Evolutionary conservation across 2,888 invertebrate genomes (phyloP).

Genomic region (Spilosoma lubricipeda): DNA sequence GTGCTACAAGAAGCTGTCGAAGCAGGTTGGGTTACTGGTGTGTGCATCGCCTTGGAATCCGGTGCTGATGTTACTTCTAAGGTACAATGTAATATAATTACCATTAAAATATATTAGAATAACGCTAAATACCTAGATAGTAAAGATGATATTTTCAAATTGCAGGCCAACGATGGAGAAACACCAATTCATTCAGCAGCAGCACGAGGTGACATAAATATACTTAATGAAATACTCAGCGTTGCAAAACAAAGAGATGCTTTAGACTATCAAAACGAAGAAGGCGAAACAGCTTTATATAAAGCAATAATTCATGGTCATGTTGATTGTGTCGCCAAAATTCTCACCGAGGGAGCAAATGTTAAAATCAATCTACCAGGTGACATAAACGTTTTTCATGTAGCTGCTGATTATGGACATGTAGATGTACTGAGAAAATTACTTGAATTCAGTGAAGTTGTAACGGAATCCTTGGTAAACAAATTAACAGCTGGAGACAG

Average conservation of each 20-base stretch:
- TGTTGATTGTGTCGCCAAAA: constrained; percentile 73
- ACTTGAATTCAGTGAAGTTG: constrained; percentile 74
- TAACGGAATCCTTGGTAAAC: constrained; percentile 68
- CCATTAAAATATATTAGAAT: not conserved
- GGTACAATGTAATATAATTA: constrained; percentile 52
- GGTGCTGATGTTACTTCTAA: constrained; percentile 82
- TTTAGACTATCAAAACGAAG: constrained; percentile 78
- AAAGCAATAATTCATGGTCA: constrained; percentile 78
- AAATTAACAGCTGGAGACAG: constrained; percentile 69
- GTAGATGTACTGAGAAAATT: constrained; percentile 83
- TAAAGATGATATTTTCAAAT: constrained; percentile 1
- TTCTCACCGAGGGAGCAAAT: constrained; percentile 80
- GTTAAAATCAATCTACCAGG: constrained; percentile 75
- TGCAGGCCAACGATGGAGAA: constrained; percentile 80
- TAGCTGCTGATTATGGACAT: constrained; percentile 86
- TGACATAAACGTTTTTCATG: constrained; percentile 86
- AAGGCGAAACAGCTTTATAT: constrained; percentile 82
- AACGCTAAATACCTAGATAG: not conserved
- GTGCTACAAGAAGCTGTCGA: constrained; percentile 83
- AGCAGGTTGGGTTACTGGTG: constrained; percentile 83
- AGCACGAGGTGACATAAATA: constrained; percentile 77
- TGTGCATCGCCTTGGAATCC: constrained; percentile 82
- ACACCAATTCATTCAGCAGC: constrained; percentile 86
- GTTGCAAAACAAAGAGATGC: constrained; percentile 79
- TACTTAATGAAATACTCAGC: constrained; percentile 82